These are phyloP conservation scores for Chlorops oryzae DNA, from an alignment of 1,140 invertebrate species.

Conservation along the genomic window DNA sequence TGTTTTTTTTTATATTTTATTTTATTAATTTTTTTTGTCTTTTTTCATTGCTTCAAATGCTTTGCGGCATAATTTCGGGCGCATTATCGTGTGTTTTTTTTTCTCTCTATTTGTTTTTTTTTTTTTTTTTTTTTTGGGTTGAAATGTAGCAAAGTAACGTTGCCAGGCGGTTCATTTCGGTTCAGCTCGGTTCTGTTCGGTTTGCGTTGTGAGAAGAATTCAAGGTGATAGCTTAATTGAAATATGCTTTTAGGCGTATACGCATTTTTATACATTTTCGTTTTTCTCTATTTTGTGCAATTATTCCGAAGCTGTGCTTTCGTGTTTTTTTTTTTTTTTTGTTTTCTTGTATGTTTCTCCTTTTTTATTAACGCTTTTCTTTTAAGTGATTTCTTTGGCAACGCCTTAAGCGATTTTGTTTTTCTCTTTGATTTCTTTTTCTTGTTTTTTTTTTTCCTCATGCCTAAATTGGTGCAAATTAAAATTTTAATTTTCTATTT, in stretches of 20 bases:
- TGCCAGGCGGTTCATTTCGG: conserved; percentile 7
- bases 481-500: not conserved
- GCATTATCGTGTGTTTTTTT: too few species aligned
- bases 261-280: too few species aligned
- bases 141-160: conserved; percentile 3
- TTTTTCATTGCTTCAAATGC: too few species aligned
- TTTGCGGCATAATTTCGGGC: too few species aligned
- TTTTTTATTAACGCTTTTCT: not conserved
- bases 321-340: conserved; percentile 1
- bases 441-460: not conserved
- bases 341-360: not conserved
- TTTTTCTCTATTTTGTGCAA: too few species aligned
- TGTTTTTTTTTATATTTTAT: too few species aligned
- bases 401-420: too few species aligned
- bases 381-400: too few species aligned
- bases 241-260: conserved; percentile 46
- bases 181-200: conserved; percentile 15
- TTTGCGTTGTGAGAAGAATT: conserved; percentile 40
- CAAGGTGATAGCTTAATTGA: conserved; percentile 47
- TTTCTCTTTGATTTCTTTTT: not conserved
- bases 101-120: too few species aligned
- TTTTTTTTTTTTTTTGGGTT: conserved; percentile 6
- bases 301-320: too few species aligned
- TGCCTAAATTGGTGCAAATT: not conserved
- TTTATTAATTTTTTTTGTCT: too few species aligned